Conservation (phyloP, 2,888 invertebrate species). For the Drosophila sordidula region DNA sequence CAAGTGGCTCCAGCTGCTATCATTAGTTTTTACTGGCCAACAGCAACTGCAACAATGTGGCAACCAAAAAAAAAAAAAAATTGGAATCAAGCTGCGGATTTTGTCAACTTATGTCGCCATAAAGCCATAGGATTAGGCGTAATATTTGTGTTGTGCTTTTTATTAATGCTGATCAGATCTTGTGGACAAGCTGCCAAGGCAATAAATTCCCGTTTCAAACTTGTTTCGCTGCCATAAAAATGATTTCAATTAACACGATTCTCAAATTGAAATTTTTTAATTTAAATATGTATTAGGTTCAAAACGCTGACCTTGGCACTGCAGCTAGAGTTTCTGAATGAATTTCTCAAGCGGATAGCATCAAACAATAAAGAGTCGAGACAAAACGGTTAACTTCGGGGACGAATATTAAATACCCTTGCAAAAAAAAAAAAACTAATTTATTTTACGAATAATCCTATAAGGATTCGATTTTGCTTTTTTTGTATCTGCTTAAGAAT, state of each 20-base stretch:
- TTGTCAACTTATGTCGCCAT: neutral
- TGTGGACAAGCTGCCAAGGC: neutral
- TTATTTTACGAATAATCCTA: too few relatives aligned
- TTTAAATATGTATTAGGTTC: slow-evolving; percentile 29
- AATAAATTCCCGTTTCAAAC: slow-evolving; percentile 9
- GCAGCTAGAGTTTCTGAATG: slow-evolving; percentile 59
- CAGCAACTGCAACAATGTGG: slow-evolving; percentile 16
- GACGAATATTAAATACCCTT: too few relatives aligned
- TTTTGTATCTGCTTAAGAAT: too few relatives aligned
- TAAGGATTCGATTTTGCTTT: too few relatives aligned
- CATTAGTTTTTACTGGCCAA: slow-evolving; percentile 28
- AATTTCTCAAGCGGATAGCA: slow-evolving; percentile 31
- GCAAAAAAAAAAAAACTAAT: too few relatives aligned
- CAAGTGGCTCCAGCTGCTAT: slow-evolving; percentile 19
- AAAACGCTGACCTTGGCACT: slow-evolving; percentile 42
- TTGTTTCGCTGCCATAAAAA: slow-evolving; percentile 23
- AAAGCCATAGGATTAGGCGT: neutral
- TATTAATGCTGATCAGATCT: slow-evolving; percentile 4
- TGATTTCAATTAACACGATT: slow-evolving; percentile 20
- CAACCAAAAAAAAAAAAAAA: neutral
- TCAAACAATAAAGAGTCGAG: slow-evolving; percentile 17
- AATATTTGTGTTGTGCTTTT: neutral
- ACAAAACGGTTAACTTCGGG: too few relatives aligned
- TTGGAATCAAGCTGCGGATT: slow-evolving; percentile 17
- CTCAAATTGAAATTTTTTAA: slow-evolving; percentile 4